Base-by-base conservation (phyloP, 2,888 invertebrate species). In the Drosophila nr. perissopoda region DNA sequence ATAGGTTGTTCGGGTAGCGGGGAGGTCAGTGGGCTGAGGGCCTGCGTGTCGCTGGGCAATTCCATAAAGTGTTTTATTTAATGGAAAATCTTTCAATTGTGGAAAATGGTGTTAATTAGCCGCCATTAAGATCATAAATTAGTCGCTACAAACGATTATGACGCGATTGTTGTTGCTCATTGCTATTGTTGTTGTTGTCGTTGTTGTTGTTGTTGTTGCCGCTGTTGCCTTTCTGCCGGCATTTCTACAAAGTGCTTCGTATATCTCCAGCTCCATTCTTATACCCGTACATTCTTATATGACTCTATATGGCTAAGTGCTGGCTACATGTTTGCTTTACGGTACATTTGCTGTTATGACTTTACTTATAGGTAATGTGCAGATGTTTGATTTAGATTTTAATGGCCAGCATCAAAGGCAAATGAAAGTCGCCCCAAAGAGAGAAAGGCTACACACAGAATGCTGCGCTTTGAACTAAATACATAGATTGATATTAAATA, bases 41-140 rank as follows among this genome's bases (percentile, higher is more conserved):
- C 59, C 66, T 89, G 89, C 87, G 87, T 88, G 87, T 72, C 77
- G 78, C 76, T 77, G 74, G 83, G 89, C 87, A 80, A 90, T 88
- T 86, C 89, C 87, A 89, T 86, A 84, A 88, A 89, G 89, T 89
- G 89, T 88, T 89, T 89, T 83, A 89, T 89, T 89, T 89, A 89
- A 89, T 89, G 86, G 84, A 89, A 89, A 89, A 89, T 89, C 88
- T 88, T 89, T 89, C 89, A 89, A 89, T 89, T 86, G 90, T 84
- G 82, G 89, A 89, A 87, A 88, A 89, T 82, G 83, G 89, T 89
- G 89, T 88, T 89, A 89, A 89, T 89, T 89, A 89, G 90, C 76
- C 76, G 80, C 88, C 90, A 89, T 89, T 89, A 87, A 87, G 87
- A 81, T 88, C 89, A 89, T 89, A 89, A 89, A 89, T 89, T 89